Conservation (phyloP, 2,797 vertebrate genomes). For the Myotis myotis region DNA sequence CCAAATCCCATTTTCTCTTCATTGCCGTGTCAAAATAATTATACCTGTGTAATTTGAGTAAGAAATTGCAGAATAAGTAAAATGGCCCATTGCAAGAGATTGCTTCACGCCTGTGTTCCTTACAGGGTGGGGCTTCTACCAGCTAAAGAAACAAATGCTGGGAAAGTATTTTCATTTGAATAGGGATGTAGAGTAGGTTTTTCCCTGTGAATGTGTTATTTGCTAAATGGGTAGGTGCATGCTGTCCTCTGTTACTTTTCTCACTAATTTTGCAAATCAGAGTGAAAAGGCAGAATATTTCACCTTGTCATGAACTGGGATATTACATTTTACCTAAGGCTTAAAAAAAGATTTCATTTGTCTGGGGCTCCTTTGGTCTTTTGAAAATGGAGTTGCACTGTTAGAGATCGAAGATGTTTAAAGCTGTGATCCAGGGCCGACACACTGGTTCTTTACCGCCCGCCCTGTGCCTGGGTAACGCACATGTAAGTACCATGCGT, state of each 20-base stretch:
- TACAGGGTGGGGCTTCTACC: slow-evolving; percentile 82
- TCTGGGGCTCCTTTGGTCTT: slow-evolving; percentile 66
- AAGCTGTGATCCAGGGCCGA: slow-evolving; percentile 62
- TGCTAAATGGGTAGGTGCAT: slow-evolving; percentile 74
- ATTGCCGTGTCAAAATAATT: slow-evolving; percentile 93
- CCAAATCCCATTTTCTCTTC: slow-evolving; percentile 93
- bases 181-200: slow-evolving; percentile 80
- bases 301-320: slow-evolving; percentile 58
- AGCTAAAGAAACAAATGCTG: slow-evolving; percentile 63
- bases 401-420: slow-evolving; percentile 54
- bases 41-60: slow-evolving; percentile 91
- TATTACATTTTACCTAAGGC: slow-evolving; percentile 72
- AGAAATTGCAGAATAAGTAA: slow-evolving; percentile 89
- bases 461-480: background rate
- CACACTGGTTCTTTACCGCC: background rate
- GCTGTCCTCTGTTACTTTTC: slow-evolving; percentile 72
- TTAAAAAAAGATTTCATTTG: slow-evolving; percentile 58
- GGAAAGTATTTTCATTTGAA: slow-evolving; percentile 82
- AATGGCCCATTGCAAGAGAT: slow-evolving; percentile 87
- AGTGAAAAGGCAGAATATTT: slow-evolving; percentile 71
- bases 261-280: slow-evolving; percentile 66
- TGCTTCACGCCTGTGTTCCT: slow-evolving; percentile 84
- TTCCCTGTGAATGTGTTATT: slow-evolving; percentile 65
- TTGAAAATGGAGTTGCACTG: slow-evolving; percentile 69
- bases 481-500: slow-evolving; percentile 45